These are phyloP conservation scores for Melinaea marsaeus DNA, from an alignment of 2,888 invertebrate genomes.

Conservation along the genomic window DNA sequence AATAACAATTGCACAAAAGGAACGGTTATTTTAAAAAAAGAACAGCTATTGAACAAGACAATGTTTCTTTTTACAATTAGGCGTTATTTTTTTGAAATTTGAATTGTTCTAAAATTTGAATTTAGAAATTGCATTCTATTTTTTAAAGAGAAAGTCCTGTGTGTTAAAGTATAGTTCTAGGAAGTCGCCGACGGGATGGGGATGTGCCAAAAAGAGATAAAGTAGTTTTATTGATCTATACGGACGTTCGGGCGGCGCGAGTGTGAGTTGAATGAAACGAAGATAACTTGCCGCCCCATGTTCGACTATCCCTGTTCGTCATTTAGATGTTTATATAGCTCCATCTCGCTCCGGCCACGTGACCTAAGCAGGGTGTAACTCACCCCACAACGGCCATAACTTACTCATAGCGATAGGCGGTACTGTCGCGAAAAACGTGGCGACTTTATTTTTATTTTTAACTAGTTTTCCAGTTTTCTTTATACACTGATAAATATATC, in stretches of 20 bases:
- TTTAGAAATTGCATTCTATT: conserved; percentile 36
- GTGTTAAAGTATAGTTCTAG: conserved; percentile 65
- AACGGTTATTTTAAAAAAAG: conserved; percentile 47
- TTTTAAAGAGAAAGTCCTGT: conserved; percentile 60
- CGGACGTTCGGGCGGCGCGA: conserved; percentile 75
- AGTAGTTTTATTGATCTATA: conserved; percentile 80
- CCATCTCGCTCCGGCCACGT: conserved; percentile 71
- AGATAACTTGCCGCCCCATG: conserved; percentile 78
- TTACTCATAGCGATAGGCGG: conserved; percentile 78
- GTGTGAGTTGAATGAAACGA: conserved; percentile 78
- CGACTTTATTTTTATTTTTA: conserved; percentile 52
- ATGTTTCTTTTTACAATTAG: conserved; percentile 41
- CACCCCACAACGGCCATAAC: conserved; percentile 77
- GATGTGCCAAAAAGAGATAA: conserved; percentile 80
- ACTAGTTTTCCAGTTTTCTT: conserved; percentile 41
- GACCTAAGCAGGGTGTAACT: conserved; percentile 79
- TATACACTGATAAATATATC: conserved; percentile 36
- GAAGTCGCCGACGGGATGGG: conserved; percentile 73
- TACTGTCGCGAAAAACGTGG: conserved; percentile 73
- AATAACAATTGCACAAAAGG: conserved; percentile 62
- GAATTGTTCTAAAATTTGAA: conserved; percentile 27
- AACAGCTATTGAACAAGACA: conserved; percentile 34
- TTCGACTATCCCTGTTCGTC: conserved; percentile 56
- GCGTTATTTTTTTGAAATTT: conserved; percentile 38
- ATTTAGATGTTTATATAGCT: conserved; percentile 45